Base-by-base conservation (phyloP, 2,113 vertebrate species). In the Mormoops blainvillei region DNA sequence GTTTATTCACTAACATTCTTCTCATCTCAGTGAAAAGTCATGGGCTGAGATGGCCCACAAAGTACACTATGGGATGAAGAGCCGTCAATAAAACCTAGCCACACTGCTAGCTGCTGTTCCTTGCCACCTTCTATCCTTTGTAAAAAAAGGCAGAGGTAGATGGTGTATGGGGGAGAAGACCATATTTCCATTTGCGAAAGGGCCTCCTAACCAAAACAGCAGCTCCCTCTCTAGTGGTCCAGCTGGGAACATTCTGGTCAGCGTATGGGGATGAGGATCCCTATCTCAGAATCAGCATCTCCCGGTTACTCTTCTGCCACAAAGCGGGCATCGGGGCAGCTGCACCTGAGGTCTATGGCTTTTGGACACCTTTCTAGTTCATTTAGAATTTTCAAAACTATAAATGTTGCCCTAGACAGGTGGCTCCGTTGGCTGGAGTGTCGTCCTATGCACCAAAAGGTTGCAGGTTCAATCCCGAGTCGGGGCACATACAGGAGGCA, bases 1-100 rank as follows among this genome's bases (percentile, higher is more conserved):
- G 61, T 78, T 52, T 56, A 87, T 56, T 56, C 83, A 78, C 36
- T 61, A 96, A 68, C 87, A 26, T 50, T 80, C 26, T 56, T 63
- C 50, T 92, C 18, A 28, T 65, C 67, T 93, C 68, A 76, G 67
- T 92, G 82, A 94, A 81, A 74, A 93, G 58, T 24, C 52, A 18
- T 24, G 20, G 14, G 48, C 15, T 5, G 12, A 78, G 89, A 84
- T 13, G 16, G 2, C n/a, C 78, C 26, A 70, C 31, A 19, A 65
- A 77, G 41, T 5, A 38, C 0, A 4, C 67, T 12, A 33, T 3
- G 14, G 73, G n/a, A 50, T 1, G 38, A 81, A 67, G 33, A 68
- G 65, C 0, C 2, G 38, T 11, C 2, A 16, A 8, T 5, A 41
- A 61, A 43, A 63, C 26, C n/a, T 38, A 65, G 11, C 56, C 41